Base-by-base conservation (phyloP, 2,888 invertebrate genomes). In the Acleris emargana region DNA sequence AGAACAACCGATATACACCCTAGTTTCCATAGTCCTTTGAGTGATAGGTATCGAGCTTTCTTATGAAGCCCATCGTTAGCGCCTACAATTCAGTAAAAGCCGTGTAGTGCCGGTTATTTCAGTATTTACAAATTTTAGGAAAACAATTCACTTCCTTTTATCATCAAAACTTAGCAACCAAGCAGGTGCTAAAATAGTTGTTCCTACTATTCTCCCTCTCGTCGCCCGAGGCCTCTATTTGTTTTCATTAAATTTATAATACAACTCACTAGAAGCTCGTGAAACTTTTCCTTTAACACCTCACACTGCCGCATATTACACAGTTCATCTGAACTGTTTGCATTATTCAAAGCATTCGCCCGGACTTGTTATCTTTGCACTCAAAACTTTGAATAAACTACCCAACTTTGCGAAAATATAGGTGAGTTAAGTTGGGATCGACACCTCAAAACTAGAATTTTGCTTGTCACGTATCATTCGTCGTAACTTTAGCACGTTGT, bases 381-480 rank as follows among this genome's bases (percentile, higher is more conserved):
- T 87, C 82, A 82, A 86, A 89, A 89, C 88, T 89, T 89, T 76
- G 76, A 75, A 82, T 83, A 84, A 87, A 82, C 83, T 77, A 79
- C 81, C 81, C 78, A 75, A 83, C 76, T 80, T 77, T 73, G 76
- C 73, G 82, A 83, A 87, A 87, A 88, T 89, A 84, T 62, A 84
- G 83, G 83, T 84, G 85, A 84, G 78, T 86, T 87, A 73, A 75
- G 72, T 71, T 63, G 69, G 71, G 73, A 77, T 77, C 72, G 76
- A 72, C 73, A 74, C 76, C 71, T 73, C 75, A 71, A 71, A 71
- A 63, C 67, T 57, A 75, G 80, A 81, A 82, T 82, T 83, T 76
- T 76, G 78, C 76, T 76, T 79, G 80, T 75, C 76, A 69, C 73
- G 74, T 59, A 50, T 58, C 50, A 60, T 60, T 45, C 55, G 55